Evolutionary conservation across 2,797 vertebrate species (phyloP).

Genomic region (Tympanoctomys barrerae): DNA sequence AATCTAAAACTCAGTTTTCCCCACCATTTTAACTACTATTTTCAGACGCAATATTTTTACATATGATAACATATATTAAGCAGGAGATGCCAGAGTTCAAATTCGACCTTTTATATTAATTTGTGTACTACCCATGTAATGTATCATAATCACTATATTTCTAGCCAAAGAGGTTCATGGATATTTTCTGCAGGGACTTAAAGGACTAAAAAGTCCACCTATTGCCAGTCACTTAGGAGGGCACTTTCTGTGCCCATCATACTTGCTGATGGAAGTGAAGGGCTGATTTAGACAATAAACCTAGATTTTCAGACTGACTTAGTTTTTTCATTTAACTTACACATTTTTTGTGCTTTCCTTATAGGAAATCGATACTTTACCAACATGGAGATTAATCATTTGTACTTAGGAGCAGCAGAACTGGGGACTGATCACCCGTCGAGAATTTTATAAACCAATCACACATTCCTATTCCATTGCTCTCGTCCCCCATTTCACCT

Average conservation of each 20-base stretch:
- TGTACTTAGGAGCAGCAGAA: conserved; percentile 53
- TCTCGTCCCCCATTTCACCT: neutral
- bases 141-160: conserved; percentile 61
- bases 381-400: conserved; percentile 72
- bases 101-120: neutral
- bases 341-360: conserved; percentile 62
- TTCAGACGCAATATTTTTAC: conserved; percentile 33
- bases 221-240: neutral
- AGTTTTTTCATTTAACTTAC: conserved; percentile 62
- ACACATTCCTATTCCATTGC: neutral
- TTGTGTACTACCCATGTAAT: conserved; percentile 15
- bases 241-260: conserved; percentile 21
- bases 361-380: conserved; percentile 74
- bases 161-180: conserved; percentile 23
- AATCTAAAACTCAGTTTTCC: neutral
- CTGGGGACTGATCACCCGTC: neutral
- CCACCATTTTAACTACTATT: conserved; percentile 19
- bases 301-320: conserved; percentile 67
- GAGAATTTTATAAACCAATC: conserved; percentile 48
- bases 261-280: neutral
- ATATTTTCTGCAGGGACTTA: conserved; percentile 45
- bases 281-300: conserved; percentile 61
- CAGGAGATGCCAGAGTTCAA: neutral
- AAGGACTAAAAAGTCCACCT: conserved; percentile 44
- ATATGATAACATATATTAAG: neutral